Evolutionary conservation across 2,888 invertebrate genomes (phyloP).

Genomic region (Pristionchus fissidentatus): DNA sequence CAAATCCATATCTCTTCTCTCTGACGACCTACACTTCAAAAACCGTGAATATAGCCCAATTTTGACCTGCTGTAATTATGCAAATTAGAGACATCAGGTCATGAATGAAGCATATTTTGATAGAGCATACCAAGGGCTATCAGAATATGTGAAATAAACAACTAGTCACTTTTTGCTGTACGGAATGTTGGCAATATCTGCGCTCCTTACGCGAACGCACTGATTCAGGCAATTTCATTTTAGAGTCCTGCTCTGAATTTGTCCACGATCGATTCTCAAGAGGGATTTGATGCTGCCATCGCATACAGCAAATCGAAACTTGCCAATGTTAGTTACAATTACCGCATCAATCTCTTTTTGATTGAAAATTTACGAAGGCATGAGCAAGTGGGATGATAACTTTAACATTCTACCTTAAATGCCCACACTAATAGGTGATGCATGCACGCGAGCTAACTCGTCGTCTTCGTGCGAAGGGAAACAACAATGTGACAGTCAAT

Average conservation of each 20-base stretch:
- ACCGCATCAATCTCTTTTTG: not conserved
- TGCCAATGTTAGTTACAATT: constrained; percentile 65
- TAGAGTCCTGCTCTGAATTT: constrained; percentile 55
- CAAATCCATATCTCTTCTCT: too few species aligned
- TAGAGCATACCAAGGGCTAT: too few species aligned
- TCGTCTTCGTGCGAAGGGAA: constrained; percentile 62
- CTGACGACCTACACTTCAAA: too few species aligned
- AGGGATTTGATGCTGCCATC: constrained; percentile 59
- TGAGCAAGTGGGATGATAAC: not conserved
- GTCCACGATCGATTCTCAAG: constrained; percentile 63
- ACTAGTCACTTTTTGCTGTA: too few species aligned
- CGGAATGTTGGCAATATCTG: too few species aligned
- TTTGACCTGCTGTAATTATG: too few species aligned
- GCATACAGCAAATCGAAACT: constrained; percentile 73
- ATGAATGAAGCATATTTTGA: too few species aligned
- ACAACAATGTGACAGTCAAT: constrained; percentile 78
- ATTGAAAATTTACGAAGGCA: not conserved
- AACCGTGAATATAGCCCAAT: too few species aligned
- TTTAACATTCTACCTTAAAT: not conserved
- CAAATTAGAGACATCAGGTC: too few species aligned
- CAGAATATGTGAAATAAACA: too few species aligned
- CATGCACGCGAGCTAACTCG: constrained; percentile 70
- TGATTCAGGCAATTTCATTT: too few species aligned
- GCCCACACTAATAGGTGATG: constrained; percentile 71
- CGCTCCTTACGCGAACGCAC: too few species aligned